A percentile compares a stretch with the other conserved stretches of the same genome.
phyloP scores from a whole-genome alignment of 2,888 invertebrate species.

The Rosalia funebris region DNA sequence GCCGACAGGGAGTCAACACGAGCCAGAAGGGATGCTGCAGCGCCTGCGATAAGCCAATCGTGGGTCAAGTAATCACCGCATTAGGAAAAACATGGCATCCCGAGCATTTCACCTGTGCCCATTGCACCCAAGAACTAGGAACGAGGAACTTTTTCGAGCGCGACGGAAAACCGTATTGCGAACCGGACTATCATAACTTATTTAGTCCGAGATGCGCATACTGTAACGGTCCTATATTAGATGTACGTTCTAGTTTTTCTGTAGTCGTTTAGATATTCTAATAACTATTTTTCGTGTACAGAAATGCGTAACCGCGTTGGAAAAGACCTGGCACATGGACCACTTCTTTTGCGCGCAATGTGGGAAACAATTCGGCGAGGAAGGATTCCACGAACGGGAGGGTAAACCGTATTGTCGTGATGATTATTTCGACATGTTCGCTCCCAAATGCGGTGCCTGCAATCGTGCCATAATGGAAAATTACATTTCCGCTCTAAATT shows the following conservation, averaged over 20 bases:
- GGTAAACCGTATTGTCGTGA: conserved; percentile 96
- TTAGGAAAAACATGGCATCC: conserved; percentile 99
- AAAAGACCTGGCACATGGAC: conserved; percentile 98
- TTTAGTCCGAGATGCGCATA: conserved; percentile 99
- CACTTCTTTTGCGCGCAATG: conserved; percentile 99
- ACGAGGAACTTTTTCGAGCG: conserved; percentile 99
- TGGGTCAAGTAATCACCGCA: conserved; percentile 97
- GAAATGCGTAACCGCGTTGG: conserved; percentile 98
- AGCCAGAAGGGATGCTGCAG: conserved; percentile 99
- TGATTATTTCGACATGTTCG: conserved; percentile 98
- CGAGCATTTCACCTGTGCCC: conserved; percentile 98
- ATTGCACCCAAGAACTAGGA: conserved; percentile 96
- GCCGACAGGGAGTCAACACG: conserved; percentile 97
- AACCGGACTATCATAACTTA: conserved; percentile 96
- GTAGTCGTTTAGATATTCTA: neutral
- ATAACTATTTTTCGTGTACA: conserved; percentile 64
- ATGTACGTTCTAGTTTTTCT: conserved; percentile 71
- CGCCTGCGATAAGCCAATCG: conserved; percentile 98
- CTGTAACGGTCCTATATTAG: conserved; percentile 98
- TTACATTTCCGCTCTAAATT: conserved; percentile 96
- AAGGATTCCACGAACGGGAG: conserved; percentile 96
- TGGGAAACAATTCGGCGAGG: conserved; percentile 96
- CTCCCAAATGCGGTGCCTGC: conserved; percentile 97
- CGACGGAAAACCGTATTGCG: conserved; percentile 97
- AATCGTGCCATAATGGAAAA: conserved; percentile 96